Evolutionary conservation across 2,797 vertebrate species (phyloP), one percentile per base, ranked within the genome.

Genomic region (Mormyrus hasselquistii): DNA sequence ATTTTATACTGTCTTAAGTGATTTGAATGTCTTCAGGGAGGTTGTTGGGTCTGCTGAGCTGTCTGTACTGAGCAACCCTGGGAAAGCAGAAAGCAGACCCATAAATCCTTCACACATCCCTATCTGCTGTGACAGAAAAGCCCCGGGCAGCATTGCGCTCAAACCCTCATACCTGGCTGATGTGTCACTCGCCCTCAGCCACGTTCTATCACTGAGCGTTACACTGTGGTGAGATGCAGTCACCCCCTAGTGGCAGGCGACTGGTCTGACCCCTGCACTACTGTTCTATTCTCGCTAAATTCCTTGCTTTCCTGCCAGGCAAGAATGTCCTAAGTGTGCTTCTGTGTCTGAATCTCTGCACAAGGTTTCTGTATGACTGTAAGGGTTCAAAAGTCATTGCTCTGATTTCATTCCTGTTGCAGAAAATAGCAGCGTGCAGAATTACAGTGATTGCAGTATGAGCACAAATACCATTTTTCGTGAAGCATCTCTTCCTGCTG

Each of bases 61-160:
- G 91, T 89, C 90, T 90, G 90, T 88, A 91, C 88, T 89, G 89
- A 92, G 90, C 88, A 85, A 91, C 89, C 89, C 90, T 91, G 88
- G 90, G 92, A 91, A 92, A 90, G 90, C 89, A 91, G 90, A 92
- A 89, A 85, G 85, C 57, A 65, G 85, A 87, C 89, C 90, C 91
- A 59, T 95, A 95, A 94, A 95, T 95, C 73, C 34, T 92, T 89
- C 92, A 92, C 93, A 92, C 91, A 90, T 91, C 91, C 91, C 89
- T 92, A 90, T 89, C 90, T 90, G 89, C 90, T 93, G 88, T 95
- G 93, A 95, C 91, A 92, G 93, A 94, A 88, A 65, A 92, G 90
- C 65, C 16, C 19, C 90, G 93, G 76, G 41, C 87, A 41, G 2
- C 93, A 93, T 91, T 92, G 94, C 90, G 90, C 85, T 87, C 79